phyloP scores from a whole-genome alignment of 2,113 vertebrate genomes.

The Festucalex cinctus region DNA sequence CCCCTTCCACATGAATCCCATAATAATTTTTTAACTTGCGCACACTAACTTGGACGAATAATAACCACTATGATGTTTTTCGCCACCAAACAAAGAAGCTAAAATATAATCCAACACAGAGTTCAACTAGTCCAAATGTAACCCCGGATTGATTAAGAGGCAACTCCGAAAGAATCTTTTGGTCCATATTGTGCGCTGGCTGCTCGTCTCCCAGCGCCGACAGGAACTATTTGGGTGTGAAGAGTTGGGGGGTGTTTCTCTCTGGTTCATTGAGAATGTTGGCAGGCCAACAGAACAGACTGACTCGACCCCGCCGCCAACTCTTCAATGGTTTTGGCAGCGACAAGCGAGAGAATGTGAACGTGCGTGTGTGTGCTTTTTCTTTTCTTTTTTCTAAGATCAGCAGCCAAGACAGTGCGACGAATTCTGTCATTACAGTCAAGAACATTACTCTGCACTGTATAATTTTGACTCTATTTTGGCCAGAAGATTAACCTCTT shows the following conservation, averaged over 20 bases:
- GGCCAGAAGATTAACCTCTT: conserved; percentile 17
- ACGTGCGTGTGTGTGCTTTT: conserved; percentile 14
- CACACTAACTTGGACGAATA: too few species aligned
- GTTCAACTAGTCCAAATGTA: too few species aligned
- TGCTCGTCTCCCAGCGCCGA: conserved; percentile 18
- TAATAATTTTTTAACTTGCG: too few species aligned
- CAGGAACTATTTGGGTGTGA: conserved; percentile 53
- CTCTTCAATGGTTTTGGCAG: conserved; percentile 21
- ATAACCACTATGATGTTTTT: too few species aligned
- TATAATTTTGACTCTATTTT: conserved; percentile 13
- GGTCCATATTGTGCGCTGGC: background rate
- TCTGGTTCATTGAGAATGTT: conserved; percentile 42
- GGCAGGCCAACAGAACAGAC: conserved; percentile 21
- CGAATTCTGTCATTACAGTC: conserved; percentile 21
- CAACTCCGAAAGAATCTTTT: background rate
- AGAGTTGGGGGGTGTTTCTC: conserved; percentile 31
- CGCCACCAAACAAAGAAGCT: too few species aligned
- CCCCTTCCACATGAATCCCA: too few species aligned
- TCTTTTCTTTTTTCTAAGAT: conserved; percentile 18
- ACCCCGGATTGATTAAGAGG: background rate
- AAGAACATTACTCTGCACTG: conserved; percentile 10
- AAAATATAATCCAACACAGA: too few species aligned
- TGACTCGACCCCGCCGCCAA: conserved; percentile 26
- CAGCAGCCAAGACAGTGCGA: conserved; percentile 12
- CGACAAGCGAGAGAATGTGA: background rate